A percentile compares a stretch with the other conserved stretches of the same genome.
Conservation (phyloP, 2,797 vertebrate genomes). For the Enteromius paludinosus region DNA sequence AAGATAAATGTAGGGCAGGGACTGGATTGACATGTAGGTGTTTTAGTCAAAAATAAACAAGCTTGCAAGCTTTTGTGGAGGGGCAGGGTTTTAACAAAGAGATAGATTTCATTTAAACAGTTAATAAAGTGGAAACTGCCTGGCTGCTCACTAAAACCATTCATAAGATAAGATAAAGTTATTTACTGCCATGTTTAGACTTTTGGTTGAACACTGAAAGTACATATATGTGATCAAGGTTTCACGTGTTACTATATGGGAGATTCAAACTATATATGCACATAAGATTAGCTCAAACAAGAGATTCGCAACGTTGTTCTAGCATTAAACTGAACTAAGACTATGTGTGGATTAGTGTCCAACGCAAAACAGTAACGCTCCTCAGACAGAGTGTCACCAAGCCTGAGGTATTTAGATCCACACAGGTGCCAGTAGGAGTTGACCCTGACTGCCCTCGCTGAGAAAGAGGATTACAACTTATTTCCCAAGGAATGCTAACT, state of each 20-base stretch:
- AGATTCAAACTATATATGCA: background rate
- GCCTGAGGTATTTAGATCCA: slow-evolving; percentile 19
- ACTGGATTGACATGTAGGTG: background rate
- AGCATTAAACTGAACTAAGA: slow-evolving; percentile 5
- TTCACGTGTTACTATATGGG: too few relatives aligned
- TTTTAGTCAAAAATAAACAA: background rate
- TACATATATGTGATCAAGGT: background rate
- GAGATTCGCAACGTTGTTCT: background rate
- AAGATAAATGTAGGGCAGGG: background rate
- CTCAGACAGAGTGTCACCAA: slow-evolving; percentile 40
- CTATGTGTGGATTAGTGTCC: slow-evolving; percentile 2
- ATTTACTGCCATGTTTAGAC: background rate
- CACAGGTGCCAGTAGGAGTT: slow-evolving; percentile 32
- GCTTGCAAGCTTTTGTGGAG: background rate
- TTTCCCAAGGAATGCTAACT: slow-evolving; percentile 20
- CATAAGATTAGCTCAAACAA: background rate
- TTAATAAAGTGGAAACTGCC: background rate
- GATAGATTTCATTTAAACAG: background rate
- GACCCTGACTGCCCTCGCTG: background rate
- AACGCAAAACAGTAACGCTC: background rate
- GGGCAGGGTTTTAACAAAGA: background rate
- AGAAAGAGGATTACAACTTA: slow-evolving; percentile 39
- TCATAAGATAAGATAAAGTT: background rate
- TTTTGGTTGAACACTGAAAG: background rate
- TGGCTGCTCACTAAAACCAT: background rate